Evolutionary conservation across 1,140 invertebrate species (phyloP).

Genomic region (Ridgeia piscesae): DNA sequence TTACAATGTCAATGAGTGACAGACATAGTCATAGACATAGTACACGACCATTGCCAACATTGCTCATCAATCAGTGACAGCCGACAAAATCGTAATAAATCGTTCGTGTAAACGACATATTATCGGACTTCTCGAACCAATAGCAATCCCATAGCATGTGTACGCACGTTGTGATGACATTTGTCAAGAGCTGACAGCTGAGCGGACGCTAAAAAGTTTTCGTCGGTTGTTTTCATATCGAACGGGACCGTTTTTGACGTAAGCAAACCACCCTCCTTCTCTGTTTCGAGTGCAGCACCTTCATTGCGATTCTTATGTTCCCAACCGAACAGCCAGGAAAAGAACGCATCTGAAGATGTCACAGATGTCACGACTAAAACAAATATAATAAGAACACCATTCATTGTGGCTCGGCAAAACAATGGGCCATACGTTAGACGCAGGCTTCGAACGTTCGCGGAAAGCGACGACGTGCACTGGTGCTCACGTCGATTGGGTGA

Average conservation of each 20-base stretch:
- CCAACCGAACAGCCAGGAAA: neutral
- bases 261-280: conserved; percentile 3
- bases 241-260: conserved; percentile 55
- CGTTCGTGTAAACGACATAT: no score
- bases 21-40: no score
- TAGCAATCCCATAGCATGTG: conserved; percentile 15
- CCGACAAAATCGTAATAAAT: no score
- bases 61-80: no score
- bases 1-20: no score
- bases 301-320: neutral
- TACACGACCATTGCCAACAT: no score
- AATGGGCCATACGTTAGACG: neutral
- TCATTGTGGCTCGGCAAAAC: neutral
- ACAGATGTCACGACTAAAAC: neutral
- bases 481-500: neutral
- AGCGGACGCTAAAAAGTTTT: conserved; percentile 68
- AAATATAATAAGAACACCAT: neutral
- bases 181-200: conserved; percentile 66
- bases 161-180: conserved; percentile 66
- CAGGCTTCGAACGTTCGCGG: neutral
- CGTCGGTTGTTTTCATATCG: conserved; percentile 66
- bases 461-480: neutral
- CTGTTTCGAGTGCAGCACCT: neutral
- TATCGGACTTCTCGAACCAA: no score
- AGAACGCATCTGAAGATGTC: neutral